These are phyloP conservation scores for Arnoldichthys spilopterus DNA, from an alignment of 2,797 vertebrate species.

Conservation along the genomic window DNA sequence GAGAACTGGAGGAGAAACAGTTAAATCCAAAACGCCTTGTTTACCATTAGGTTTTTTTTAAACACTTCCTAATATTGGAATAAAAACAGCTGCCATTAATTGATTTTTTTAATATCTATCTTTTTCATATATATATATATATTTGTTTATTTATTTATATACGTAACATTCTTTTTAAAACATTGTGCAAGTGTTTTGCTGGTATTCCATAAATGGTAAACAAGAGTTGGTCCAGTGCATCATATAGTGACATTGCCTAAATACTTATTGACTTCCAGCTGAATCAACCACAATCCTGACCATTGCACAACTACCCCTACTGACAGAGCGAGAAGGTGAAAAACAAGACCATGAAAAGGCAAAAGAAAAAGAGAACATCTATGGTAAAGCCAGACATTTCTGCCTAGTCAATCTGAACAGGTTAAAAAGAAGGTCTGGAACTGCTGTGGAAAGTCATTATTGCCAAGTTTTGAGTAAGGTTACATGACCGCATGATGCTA, in stretches of 20 bases:
- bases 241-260: constrained; percentile 71
- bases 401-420: constrained; percentile 17
- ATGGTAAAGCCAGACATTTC: constrained; percentile 51
- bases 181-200: constrained; percentile 87
- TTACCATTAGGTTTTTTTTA: constrained; percentile 79
- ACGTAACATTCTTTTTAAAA: constrained; percentile 63
- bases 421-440: neutral
- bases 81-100: constrained; percentile 83
- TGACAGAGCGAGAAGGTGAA: constrained; percentile 36
- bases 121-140: constrained; percentile 65
- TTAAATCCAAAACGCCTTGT: constrained; percentile 80
- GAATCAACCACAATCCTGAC: constrained; percentile 56
- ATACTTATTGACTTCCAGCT: constrained; percentile 54
- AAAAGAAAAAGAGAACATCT: constrained; percentile 10
- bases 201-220: constrained; percentile 87
- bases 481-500: constrained; percentile 23
- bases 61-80: constrained; percentile 81
- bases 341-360: constrained; percentile 32
- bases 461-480: constrained; percentile 51
- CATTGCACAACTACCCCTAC: constrained; percentile 59
- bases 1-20: constrained; percentile 82
- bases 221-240: constrained; percentile 90
- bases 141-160: constrained; percentile 57
- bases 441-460: constrained; percentile 49
- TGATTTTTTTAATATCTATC: constrained; percentile 60